Conservation (phyloP, 2,797 vertebrate genomes). For the Clamator glandarius region DNA sequence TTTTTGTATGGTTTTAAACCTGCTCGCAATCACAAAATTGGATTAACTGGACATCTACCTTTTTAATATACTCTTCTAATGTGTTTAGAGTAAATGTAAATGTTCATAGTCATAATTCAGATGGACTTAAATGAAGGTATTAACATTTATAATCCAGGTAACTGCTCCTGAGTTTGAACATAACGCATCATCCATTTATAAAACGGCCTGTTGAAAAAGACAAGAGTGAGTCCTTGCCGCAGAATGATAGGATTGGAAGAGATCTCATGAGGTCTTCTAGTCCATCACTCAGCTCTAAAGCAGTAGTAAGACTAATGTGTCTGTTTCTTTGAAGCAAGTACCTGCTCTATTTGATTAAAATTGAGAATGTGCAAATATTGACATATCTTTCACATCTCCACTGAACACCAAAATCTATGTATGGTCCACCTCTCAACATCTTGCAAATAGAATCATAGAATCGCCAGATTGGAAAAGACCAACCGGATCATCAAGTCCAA, state of each 20-base stretch:
- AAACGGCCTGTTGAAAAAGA: not conserved
- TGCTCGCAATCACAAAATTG: not conserved
- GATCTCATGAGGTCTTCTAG: not conserved
- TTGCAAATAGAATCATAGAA: not conserved
- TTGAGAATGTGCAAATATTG: not conserved
- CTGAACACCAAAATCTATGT: not conserved
- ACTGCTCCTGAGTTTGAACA: not conserved
- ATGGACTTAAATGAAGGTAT: not conserved
- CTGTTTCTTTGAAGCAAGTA: not conserved
- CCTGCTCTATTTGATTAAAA: not conserved
- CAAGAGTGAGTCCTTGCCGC: not conserved
- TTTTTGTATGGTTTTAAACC: not conserved
- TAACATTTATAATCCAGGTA: not conserved
- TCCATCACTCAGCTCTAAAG: not conserved
- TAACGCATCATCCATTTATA: not conserved
- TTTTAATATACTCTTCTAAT: not conserved
- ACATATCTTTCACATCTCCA: not conserved
- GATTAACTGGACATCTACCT: not conserved
- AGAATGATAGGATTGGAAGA: not conserved
- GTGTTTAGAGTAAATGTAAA: not conserved
- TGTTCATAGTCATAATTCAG: not conserved
- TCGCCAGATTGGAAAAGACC: too few species aligned
- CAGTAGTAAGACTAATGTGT: rapidly evolving
- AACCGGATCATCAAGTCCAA: too few species aligned
- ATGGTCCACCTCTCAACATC: not conserved